Evolutionary conservation across 2,888 invertebrate genomes (phyloP).

Genomic region (Lamellibrachia columna): DNA sequence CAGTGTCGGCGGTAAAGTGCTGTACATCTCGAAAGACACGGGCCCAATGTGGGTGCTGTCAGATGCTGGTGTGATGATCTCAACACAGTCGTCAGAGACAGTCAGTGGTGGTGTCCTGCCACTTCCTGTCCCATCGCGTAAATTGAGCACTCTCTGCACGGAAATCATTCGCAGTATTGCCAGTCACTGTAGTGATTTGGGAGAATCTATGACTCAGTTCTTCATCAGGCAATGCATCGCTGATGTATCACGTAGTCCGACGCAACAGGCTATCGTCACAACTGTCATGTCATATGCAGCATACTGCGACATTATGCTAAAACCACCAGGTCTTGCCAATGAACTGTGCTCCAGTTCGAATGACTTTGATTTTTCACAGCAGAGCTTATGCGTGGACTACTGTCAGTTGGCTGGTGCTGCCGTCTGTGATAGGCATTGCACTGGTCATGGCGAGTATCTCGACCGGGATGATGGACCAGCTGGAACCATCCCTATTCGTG

Average conservation of each 20-base stretch:
- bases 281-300: not conserved
- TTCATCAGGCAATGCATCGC: not conserved
- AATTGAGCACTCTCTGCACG: conserved; percentile 1
- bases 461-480: conserved; percentile 41
- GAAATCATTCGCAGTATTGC: not conserved
- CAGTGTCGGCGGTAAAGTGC: not conserved
- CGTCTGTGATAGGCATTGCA: conserved; percentile 48
- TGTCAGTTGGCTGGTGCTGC: conserved; percentile 45
- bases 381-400: too few relatives aligned
- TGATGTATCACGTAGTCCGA: not conserved
- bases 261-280: not conserved
- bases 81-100: not conserved
- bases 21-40: not conserved
- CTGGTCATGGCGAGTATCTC: conserved; percentile 41
- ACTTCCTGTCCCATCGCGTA: not conserved
- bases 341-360: not conserved
- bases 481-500: not conserved
- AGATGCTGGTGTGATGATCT: not conserved
- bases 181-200: not conserved
- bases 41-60: conserved; percentile 20
- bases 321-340: not conserved
- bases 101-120: not conserved
- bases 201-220: not conserved
- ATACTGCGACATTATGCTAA: not conserved
- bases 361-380: not conserved